Evolutionary conservation across 2,888 invertebrate genomes (phyloP).

Genomic region (Pachydiplax longipennis): DNA sequence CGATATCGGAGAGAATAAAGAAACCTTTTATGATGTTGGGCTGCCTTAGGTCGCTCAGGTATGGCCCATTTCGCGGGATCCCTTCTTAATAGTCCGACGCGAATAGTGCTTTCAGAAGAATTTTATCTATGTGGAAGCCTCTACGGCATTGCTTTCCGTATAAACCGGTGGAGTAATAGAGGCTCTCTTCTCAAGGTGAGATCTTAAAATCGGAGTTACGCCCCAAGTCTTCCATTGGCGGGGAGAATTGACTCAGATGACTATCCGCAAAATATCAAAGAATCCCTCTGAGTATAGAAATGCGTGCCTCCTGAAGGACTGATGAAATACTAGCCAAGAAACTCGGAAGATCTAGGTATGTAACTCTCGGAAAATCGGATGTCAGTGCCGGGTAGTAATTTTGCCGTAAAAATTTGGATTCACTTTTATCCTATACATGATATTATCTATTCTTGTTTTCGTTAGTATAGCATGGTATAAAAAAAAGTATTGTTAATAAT

Average conservation of each 20-base stretch:
- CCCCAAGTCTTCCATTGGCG: not conserved
- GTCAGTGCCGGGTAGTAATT: not conserved
- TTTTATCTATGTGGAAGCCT: not conserved
- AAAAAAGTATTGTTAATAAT: too few species aligned
- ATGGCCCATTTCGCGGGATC: not conserved
- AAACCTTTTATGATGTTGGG: not conserved
- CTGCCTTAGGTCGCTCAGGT: not conserved
- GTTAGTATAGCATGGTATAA: too few species aligned
- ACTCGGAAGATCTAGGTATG: not conserved
- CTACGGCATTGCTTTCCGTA: not conserved
- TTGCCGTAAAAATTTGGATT: too few species aligned
- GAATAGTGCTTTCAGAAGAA: not conserved
- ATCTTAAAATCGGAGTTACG: not conserved
- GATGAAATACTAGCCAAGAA: not conserved
- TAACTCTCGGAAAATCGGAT: not conserved
- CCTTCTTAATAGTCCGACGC: not conserved
- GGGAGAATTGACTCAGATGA: not conserved
- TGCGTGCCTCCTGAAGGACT: not conserved
- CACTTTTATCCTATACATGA: too few species aligned
- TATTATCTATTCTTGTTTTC: too few species aligned
- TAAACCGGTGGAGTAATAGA: not conserved
- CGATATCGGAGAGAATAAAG: not conserved
- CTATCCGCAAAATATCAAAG: not conserved
- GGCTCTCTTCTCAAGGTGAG: not conserved
- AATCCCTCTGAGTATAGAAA: not conserved